Base-by-base conservation (phyloP, 2,113 vertebrate species). In the Protomyctophum bolini region DNA sequence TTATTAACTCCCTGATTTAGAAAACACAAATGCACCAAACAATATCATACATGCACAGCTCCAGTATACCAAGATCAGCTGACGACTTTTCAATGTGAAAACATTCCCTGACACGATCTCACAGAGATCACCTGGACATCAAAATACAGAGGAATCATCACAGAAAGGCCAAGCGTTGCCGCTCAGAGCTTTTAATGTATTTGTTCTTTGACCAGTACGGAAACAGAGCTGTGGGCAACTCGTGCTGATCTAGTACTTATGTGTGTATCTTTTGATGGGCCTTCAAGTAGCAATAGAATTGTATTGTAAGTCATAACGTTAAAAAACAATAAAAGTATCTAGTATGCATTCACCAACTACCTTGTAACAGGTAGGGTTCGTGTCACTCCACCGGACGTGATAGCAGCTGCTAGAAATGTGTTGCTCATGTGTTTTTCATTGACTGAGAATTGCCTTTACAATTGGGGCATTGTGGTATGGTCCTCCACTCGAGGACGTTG, bases 11-110 rank as follows among this genome's bases (percentile, higher is more conserved):
- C 80, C 80, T 88, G 79, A 70, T 85, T 91, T 92, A 90, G 73
- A 91, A 91, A 91, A 92, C 88, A 91, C 86, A 83, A 87, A 91
- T 91, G 85, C 91, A 92, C 91, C 81, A 91, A 89, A 92, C 91
- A 2, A 91, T 92, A 90, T 90, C 72, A 74, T 87, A 88, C 91
- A 92, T 92, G 91, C 91, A 91, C 88, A 79, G 85, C 77, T 90
- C 90, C 86, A 87, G 85, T 88, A 78, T 88, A 80, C 87, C 87
- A 80, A 91, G 86, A 90, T 91, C 88, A 80, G 86, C 83, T 86
- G 81, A 88, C 79, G 81, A 86, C 91, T 86, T 92, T 92, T 91
- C 91, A 92, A 90, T 89, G 85, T 92, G 91, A 92, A 92, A 92
- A 91, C 68, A 6, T 73, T 81, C 65, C 12, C 75, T 71, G 82